Base-by-base conservation (phyloP, 2,113 vertebrate species). In the Pseudolaguvia tuberculata region DNA sequence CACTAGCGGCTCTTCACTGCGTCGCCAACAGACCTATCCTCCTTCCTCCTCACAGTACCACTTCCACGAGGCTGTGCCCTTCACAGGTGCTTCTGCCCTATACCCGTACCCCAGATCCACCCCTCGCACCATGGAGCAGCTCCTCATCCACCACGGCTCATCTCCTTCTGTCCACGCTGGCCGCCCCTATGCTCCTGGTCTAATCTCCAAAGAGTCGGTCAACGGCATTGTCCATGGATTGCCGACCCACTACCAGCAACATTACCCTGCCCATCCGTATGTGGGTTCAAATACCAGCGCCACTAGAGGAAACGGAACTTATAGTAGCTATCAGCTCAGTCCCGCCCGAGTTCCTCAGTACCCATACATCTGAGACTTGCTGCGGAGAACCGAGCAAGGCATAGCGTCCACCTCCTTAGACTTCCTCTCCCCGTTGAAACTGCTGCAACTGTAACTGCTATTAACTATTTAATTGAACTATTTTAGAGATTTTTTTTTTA, bases 291-390 rank as follows among this genome's bases (percentile, higher is more conserved):
- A 91, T 86, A 91, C 92, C 81, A 97, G 94, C 83, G 94, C 94
- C 85, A 94, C 94, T 23, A 94, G 95, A 25, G 93, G 93, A 84
- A 93, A 94, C 42, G 93, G 95, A 65, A 93, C 96, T 82, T 99
- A 98, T 90, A 92, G 91, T 88, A 93, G 95, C 91, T 99, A 97
- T 88, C 96, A 95, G 79, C 91, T 99, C 79, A 99, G 96, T 89
- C 97, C 97, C 57, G 89, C 94, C 82, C 95, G 97, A 88, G 93
- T 99, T 81, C 88, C 95, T 79, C 97, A 98, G 91, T 99, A 98
- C 86, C 94, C 96, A 50, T 99, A 97, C 90, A 92, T 99, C 88
- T 95, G 92, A 85, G 88, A 87, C 90, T 14, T 18, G 57, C 63
- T 14, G 5, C 25, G 47, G 59, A 73, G 15, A 47, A 52, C 31